A percentile compares a stretch with the other conserved stretches of the same genome.
Evolutionary conservation across 2,888 invertebrate genomes (phyloP).

Genomic region (Drosophila putrida): DNA sequence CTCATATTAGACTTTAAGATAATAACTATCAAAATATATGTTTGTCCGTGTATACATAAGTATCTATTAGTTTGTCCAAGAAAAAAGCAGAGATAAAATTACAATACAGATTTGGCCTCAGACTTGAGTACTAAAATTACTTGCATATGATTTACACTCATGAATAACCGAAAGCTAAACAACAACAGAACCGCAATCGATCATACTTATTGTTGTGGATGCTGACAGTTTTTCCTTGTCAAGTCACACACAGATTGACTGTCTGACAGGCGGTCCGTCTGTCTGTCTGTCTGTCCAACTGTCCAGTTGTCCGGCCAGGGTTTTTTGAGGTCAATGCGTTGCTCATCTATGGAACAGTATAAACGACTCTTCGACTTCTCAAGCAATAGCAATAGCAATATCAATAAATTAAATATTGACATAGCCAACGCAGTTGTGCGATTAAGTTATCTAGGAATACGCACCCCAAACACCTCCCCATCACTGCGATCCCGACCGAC

Average conservation of each 20-base stretch:
- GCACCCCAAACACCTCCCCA: neutral
- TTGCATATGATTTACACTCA: constrained; percentile 21
- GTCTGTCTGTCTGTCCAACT: neutral
- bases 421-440: constrained; percentile 37
- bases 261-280: constrained; percentile 2
- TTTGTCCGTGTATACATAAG: neutral
- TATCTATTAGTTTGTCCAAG: constrained; percentile 2
- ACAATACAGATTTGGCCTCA: constrained; percentile 10
- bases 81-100: constrained; percentile 10
- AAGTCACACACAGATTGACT: constrained; percentile 19
- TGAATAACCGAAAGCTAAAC: constrained; percentile 24
- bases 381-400: constrained; percentile 27
- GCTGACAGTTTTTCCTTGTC: constrained; percentile 49
- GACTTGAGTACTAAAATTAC: neutral
- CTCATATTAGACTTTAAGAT: neutral
- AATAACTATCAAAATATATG: neutral
- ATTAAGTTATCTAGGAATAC: constrained; percentile 52
- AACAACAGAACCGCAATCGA: constrained; percentile 51
- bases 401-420: constrained; percentile 64
- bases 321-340: constrained; percentile 48
- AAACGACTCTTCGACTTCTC: neutral
- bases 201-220: constrained; percentile 52
- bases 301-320: neutral
- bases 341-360: constrained; percentile 36
- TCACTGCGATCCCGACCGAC: constrained; percentile 12